phyloP scores from a whole-genome alignment of 2,113 vertebrate genomes.

The Phodopus roborovskii region DNA sequence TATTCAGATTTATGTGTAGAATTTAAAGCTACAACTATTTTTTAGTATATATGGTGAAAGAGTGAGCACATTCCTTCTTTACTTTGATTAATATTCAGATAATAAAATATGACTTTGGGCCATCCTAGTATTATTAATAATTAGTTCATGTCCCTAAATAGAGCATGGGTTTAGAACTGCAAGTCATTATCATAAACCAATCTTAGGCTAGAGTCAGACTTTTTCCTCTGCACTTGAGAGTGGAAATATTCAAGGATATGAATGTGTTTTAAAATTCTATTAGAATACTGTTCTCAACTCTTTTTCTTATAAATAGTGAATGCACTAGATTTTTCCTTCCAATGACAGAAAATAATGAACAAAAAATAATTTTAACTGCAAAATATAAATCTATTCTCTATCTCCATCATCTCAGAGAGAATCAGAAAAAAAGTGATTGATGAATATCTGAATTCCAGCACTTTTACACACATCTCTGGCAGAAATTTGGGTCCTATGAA shows the following conservation, averaged over 20 bases:
- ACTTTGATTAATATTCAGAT: slow-evolving; percentile 28
- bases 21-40: not conserved
- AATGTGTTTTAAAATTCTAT: slow-evolving; percentile 68
- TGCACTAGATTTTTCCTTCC: slow-evolving; percentile 55
- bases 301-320: slow-evolving; percentile 69
- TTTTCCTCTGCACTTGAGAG: slow-evolving; percentile 41
- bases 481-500: slow-evolving; percentile 67
- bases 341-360: slow-evolving; percentile 35
- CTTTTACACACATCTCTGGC: not conserved
- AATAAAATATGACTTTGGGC: slow-evolving; percentile 35
- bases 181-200: not conserved
- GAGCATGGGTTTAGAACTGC: slow-evolving; percentile 45
- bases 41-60: not conserved
- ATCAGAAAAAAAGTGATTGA: slow-evolving; percentile 62
- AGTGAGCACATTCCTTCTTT: not conserved
- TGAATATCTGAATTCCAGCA: slow-evolving; percentile 66
- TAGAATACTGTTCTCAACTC: slow-evolving; percentile 32
- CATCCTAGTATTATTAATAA: slow-evolving; percentile 52
- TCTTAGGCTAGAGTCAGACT: slow-evolving; percentile 47
- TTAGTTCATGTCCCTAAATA: slow-evolving; percentile 31
- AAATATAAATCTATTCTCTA: slow-evolving; percentile 71
- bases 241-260: slow-evolving; percentile 46
- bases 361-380: slow-evolving; percentile 64
- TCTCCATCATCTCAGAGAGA: not conserved
- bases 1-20: slow-evolving; percentile 14